phyloP scores from a whole-genome alignment of 2,888 invertebrate species.

The Mimumesa dahlbomi region DNA sequence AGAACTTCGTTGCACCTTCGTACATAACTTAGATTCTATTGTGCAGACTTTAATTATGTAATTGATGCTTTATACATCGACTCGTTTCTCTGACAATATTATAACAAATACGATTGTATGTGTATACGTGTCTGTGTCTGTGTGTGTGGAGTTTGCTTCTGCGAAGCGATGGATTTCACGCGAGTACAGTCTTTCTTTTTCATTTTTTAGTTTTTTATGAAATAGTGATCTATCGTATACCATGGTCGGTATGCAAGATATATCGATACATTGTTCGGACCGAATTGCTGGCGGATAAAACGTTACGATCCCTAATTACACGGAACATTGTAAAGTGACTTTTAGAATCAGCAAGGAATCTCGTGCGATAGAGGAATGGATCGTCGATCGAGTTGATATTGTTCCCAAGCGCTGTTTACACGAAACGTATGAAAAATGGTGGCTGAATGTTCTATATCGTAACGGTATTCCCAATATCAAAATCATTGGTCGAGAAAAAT shows the following conservation, averaged over 20 bases:
- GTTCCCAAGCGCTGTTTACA: slow-evolving; percentile 33
- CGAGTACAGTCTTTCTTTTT: slow-evolving; percentile 46
- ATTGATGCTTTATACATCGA: background rate
- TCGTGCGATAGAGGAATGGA: slow-evolving; percentile 3
- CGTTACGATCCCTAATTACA: slow-evolving; percentile 3
- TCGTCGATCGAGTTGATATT: slow-evolving; percentile 29
- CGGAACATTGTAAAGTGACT: background rate
- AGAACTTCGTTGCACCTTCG: slow-evolving; percentile 38
- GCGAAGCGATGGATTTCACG: slow-evolving; percentile 18
- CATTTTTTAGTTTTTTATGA: no score
- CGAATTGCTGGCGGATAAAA: background rate
- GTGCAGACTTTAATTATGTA: slow-evolving; percentile 31
- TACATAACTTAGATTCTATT: slow-evolving; percentile 39
- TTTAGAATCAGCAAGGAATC: background rate
- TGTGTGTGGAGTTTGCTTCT: background rate
- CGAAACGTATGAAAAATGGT: slow-evolving; percentile 9
- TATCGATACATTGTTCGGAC: background rate
- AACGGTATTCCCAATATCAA: slow-evolving; percentile 2
- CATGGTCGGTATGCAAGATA: background rate
- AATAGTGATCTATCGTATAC: slow-evolving; percentile 11
- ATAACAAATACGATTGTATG: no score
- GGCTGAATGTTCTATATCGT: background rate
- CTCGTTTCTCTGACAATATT: no score
- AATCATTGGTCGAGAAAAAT: slow-evolving; percentile 36
- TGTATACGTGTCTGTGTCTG: no score